These are phyloP conservation scores for Datnioides undecimradiatus DNA, from an alignment of 2,113 vertebrate species.

Conservation along the genomic window DNA sequence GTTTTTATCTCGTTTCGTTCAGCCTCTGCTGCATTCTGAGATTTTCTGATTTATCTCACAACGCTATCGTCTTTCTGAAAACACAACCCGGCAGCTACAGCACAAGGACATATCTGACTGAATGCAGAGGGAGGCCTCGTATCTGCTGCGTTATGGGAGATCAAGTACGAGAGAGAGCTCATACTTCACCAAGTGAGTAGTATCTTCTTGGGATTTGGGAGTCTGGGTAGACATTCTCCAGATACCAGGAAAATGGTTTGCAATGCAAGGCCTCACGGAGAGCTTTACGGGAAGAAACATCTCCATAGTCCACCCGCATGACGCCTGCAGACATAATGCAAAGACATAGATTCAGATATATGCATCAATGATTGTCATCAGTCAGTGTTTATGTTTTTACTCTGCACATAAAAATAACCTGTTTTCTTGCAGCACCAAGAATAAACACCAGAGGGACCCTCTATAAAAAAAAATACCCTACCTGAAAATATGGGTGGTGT, in stretches of 20 bases:
- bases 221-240: conserved; percentile 97
- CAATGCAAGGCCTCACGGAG: conserved; percentile 91
- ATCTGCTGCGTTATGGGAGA: conserved; percentile 32
- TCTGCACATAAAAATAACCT: neutral
- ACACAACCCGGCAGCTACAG: neutral
- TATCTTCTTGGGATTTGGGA: conserved; percentile 98
- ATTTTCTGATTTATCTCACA: conserved; percentile 35
- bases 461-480: neutral
- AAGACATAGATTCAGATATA: conserved; percentile 1
- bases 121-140: conserved; percentile 14
- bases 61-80: conserved; percentile 27
- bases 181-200: conserved; percentile 97
- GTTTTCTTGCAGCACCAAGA: conserved; percentile 52
- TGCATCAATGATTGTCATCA: neutral
- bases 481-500: conserved; percentile 16
- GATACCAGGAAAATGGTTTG: conserved; percentile 98
- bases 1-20: conserved; percentile 40
- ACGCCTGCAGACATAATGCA: conserved; percentile 86
- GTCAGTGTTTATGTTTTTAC: neutral
- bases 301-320: conserved; percentile 96
- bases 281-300: conserved; percentile 91
- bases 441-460: conserved; percentile 72
- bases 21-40: conserved; percentile 37
- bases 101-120: conserved; percentile 42
- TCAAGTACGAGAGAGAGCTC: conserved; percentile 71